Evolutionary conservation across 35 echinoderm and acorn worm genomes (phyloP), one percentile per base, ranked within the genome.

Genomic region (Amphiura filiformis): DNA sequence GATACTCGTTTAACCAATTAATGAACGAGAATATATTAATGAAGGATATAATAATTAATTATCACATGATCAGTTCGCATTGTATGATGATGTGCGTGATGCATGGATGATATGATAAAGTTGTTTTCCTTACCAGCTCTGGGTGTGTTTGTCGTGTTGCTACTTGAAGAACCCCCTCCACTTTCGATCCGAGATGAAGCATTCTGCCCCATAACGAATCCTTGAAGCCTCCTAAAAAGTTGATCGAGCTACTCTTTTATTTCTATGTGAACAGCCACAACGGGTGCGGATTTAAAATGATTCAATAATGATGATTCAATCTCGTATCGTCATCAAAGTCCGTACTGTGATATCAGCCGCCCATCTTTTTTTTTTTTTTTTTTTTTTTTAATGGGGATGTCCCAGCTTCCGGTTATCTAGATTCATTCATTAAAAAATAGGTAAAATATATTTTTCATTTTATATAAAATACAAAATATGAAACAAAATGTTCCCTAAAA

Each of bases 121-220:
- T n/a, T n/a, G n/a, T n/a, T n/a, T 70, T 11, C 28, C 61, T 70
- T 70, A 70, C 61, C 61, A 2, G 61, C 7, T 70, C 9, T 70
- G 61, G 61, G 61, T 33, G 83, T 56, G 30, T 64, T 70, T 61
- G 83, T 13, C 35, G 49, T 35, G 83, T 85, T 65, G 11, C 83
- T 37, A 36, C 83, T 85, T 65, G 83, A 37, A 23, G 80, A 39
- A 18, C 35, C 35, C 17, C 81, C 41, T 30, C 47, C 35, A 18
- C 56, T 36, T 75, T 56, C 36, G 26, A 61, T 70, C 30, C 49
- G 47, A 1, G 83, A 85, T 65, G 83, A 85, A 36, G 83, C 36
- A 65, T 26, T 85, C 56, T 85, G 83, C 36, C 83, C 81, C 83
- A 85, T 85, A 31, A 22, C 52, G 61, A 70, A 70, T 70, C 28